These are phyloP conservation scores for Cynopterus brachyotis DNA, from an alignment of 2,113 vertebrate species.

Conservation along the genomic window DNA sequence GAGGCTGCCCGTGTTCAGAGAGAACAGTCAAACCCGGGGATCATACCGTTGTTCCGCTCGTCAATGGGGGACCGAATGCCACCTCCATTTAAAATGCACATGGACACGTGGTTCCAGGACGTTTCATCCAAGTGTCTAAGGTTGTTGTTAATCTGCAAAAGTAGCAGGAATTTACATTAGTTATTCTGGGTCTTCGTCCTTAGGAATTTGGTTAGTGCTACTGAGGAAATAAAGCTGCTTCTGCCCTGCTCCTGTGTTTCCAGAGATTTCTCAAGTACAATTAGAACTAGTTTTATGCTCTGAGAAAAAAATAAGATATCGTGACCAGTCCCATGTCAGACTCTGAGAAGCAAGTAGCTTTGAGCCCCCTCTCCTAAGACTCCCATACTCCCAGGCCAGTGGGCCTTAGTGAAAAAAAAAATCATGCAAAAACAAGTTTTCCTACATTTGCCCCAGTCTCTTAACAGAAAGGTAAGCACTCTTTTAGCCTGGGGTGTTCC, in stretches of 20 bases:
- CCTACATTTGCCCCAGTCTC: neutral
- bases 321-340: neutral
- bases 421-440: neutral
- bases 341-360: neutral
- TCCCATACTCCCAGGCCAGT: neutral
- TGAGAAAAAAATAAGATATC: neutral
- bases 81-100: constrained; percentile 92
- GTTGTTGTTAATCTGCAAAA: constrained; percentile 89
- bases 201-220: neutral
- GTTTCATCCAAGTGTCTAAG: constrained; percentile 79
- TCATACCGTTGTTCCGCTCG: constrained; percentile 88
- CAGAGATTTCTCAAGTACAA: neutral
- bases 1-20: neutral
- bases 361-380: neutral
- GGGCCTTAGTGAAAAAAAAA: neutral
- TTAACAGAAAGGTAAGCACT: neutral
- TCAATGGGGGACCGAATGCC: constrained; percentile 90
- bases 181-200: constrained; percentile 36
- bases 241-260: neutral
- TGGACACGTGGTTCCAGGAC: constrained; percentile 93
- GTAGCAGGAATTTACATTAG: neutral
- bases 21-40: neutral
- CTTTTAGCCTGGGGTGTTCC: neutral
- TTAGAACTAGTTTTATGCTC: constrained; percentile 12
- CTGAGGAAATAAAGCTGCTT: neutral